These are phyloP conservation scores for Lampris incognitus DNA, from an alignment of 2,113 vertebrate species.

Conservation along the genomic window DNA sequence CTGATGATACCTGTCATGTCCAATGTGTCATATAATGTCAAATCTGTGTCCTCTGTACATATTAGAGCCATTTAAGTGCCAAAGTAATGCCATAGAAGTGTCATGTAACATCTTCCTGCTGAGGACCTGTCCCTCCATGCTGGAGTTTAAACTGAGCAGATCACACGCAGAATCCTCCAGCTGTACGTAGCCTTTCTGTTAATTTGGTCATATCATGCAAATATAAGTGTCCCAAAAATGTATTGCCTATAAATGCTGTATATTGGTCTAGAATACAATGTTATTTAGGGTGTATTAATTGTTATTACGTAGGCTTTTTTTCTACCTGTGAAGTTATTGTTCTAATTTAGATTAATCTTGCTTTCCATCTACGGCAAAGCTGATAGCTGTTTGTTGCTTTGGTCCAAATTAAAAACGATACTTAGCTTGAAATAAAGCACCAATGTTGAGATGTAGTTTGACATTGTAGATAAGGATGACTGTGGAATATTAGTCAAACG, in stretches of 20 bases:
- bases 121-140: slow-evolving; percentile 64
- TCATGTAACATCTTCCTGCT: slow-evolving; percentile 64
- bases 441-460: slow-evolving; percentile 53
- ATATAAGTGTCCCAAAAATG: slow-evolving; percentile 68
- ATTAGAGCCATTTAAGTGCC: slow-evolving; percentile 79
- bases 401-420: slow-evolving; percentile 54
- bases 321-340: slow-evolving; percentile 69
- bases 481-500: slow-evolving; percentile 51
- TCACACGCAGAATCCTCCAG: slow-evolving; percentile 53
- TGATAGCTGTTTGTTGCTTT: slow-evolving; percentile 66
- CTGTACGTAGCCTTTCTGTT: slow-evolving; percentile 77
- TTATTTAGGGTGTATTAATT: slow-evolving; percentile 76
- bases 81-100: slow-evolving; percentile 77
- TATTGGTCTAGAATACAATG: slow-evolving; percentile 71
- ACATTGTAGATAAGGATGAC: slow-evolving; percentile 46
- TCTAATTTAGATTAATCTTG: slow-evolving; percentile 59
- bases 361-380: slow-evolving; percentile 55
- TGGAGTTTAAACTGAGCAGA: slow-evolving; percentile 58
- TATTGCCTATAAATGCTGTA: slow-evolving; percentile 77
- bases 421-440: slow-evolving; percentile 57
- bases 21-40: slow-evolving; percentile 65
- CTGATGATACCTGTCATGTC: slow-evolving; percentile 49
- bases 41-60: slow-evolving; percentile 71
- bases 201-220: slow-evolving; percentile 68
- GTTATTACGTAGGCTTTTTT: slow-evolving; percentile 72